Evolutionary conservation across 1,140 invertebrate species (phyloP), one percentile per base, ranked within the genome.

Genomic region (Andricus grossulariae): DNA sequence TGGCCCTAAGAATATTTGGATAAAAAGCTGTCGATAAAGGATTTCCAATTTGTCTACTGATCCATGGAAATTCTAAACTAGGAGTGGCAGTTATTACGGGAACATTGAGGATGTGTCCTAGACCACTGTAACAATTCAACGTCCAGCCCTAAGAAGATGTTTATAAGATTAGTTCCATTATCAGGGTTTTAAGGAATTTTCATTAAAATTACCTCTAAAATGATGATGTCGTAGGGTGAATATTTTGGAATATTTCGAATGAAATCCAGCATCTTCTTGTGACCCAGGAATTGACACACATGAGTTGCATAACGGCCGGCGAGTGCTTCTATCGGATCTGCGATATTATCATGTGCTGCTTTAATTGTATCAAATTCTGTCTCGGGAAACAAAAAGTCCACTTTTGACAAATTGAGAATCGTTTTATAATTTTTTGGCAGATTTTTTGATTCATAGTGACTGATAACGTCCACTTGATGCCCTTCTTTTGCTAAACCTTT

Each of bases 401-500:
- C 1, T 39, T 66, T 16, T 0, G 60, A 5, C 25, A 66, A 66
- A 66, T 66, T 66, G 0, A 66, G 12, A 39, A 50, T 50, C 15
- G 45, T 19, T 16, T 19, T 60, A 18, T 19, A 70, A 71, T 75
- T 75, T 15, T n/a, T n/a, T n/a, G n/a, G n/a, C n/a, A n/a, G n/a
- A n/a, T n/a, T n/a, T n/a, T 91, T 91, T 6, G 86, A 79, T n/a
- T 55, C 52, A 71, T 70, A 75, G 49, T 75, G 74, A 39, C 51
- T 71, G 16, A 75, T 70, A 10, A 70, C 74, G 0, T 83, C 60
- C 0, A 93, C 81, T 70, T 91, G 81, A 78, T 93, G 92, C 7
- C 91, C 92, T 73, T 87, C 80, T 51, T 82, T 87, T 0, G 83
- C 84, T 45, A 93, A 78, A 73, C 87, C 88, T 76, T 86, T 76